phyloP scores from a whole-genome alignment of 2,888 invertebrate genomes.

The Drosophila macrospina region DNA sequence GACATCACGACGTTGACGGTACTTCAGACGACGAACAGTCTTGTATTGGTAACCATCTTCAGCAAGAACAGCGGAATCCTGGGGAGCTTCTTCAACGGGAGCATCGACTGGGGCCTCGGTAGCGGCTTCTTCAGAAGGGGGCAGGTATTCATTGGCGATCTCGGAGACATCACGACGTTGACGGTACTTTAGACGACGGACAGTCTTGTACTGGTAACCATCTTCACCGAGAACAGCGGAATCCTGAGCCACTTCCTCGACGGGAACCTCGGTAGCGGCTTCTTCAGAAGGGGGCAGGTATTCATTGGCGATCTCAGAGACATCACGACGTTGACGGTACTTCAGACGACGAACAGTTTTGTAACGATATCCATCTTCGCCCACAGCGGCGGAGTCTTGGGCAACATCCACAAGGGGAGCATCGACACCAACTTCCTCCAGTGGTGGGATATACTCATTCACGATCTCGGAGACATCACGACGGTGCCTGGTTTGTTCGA shows the following conservation, averaged over 20 bases:
- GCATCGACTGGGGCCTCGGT: constrained; percentile 16
- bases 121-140: constrained; percentile 17
- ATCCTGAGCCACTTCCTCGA: constrained; percentile 29
- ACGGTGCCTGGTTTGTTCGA: constrained; percentile 80
- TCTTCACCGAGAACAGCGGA: constrained; percentile 22
- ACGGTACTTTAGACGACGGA: constrained; percentile 37
- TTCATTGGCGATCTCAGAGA: constrained; percentile 69
- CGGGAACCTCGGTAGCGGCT: not conserved
- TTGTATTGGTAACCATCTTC: constrained; percentile 67
- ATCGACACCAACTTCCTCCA: constrained; percentile 54
- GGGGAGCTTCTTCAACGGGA: constrained; percentile 37
- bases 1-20: constrained; percentile 65
- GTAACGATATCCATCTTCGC: constrained; percentile 76
- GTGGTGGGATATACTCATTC: constrained; percentile 74
- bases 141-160: constrained; percentile 36
- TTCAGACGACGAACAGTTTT: constrained; percentile 77
- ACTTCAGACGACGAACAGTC: constrained; percentile 62
- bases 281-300: constrained; percentile 58
- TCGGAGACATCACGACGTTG: constrained; percentile 40
- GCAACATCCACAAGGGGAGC: constrained; percentile 37
- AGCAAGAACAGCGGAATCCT: constrained; percentile 51
- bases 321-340: constrained; percentile 77
- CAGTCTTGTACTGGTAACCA: constrained; percentile 37
- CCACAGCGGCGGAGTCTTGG: constrained; percentile 66
- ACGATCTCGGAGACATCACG: constrained; percentile 76